A percentile compares a stretch with the other conserved stretches of the same genome.
Conservation (phyloP, 35 echinoderm and acorn worm genomes). For the Lytechinus pictus region DNA sequence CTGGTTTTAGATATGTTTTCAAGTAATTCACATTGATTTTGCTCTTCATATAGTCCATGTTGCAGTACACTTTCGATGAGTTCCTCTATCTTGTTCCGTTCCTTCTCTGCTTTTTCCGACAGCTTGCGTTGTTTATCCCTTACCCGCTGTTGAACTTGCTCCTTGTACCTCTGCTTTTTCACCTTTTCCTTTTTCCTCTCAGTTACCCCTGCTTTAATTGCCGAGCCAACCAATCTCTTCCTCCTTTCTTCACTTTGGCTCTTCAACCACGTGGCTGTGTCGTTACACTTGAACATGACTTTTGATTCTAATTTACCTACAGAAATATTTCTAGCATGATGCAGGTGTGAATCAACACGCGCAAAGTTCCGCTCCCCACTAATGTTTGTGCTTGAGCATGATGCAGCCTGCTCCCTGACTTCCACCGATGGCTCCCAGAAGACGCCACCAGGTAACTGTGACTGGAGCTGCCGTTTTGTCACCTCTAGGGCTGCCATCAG, state of each 20-base stretch:
- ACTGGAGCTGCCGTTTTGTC: no score
- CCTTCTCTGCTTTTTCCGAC: slow-evolving; percentile 33
- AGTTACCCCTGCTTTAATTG: not conserved
- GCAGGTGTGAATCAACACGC: no score
- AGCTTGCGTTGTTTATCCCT: slow-evolving; percentile 21
- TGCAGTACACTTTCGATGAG: not conserved
- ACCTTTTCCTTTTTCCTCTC: slow-evolving; percentile 23
- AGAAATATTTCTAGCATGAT: no score
- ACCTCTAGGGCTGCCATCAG: no score
- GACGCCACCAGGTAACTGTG: no score
- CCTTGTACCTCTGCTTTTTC: not conserved
- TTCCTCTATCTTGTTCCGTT: slow-evolving; percentile 25
- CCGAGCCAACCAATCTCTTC: not conserved
- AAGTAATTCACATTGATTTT: not conserved
- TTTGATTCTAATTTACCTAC: no score
- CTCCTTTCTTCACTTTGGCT: not conserved
- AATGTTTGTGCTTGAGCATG: no score
- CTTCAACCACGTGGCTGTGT: not conserved
- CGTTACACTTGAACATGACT: no score
- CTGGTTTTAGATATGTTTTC: not conserved
- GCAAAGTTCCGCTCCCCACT: no score
- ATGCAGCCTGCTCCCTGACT: no score
- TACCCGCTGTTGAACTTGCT: not conserved
- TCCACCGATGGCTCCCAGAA: no score
- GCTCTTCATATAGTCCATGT: not conserved